phyloP scores from a whole-genome alignment of 1,140 invertebrate species.

The Dendroctonus ponderosae region DNA sequence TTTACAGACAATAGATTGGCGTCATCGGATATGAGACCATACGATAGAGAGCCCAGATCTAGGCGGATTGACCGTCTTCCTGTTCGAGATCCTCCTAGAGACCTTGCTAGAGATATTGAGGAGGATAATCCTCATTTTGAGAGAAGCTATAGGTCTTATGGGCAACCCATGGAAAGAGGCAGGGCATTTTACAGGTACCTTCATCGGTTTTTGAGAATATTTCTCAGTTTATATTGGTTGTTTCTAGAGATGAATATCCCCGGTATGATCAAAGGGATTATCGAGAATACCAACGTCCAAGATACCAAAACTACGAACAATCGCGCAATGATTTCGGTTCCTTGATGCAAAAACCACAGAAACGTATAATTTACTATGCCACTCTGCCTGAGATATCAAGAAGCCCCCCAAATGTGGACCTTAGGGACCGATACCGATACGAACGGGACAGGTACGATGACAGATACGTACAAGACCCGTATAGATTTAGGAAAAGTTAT shows the following conservation, averaged over 20 bases:
- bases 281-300: conserved; percentile 14
- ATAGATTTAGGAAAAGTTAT: conserved; percentile 31
- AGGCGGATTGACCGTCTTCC: conserved; percentile 30
- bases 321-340: conserved; percentile 6
- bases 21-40: conserved; percentile 26
- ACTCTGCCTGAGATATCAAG: conserved; percentile 54
- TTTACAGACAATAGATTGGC: conserved; percentile 31
- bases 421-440: conserved; percentile 37
- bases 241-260: conserved; percentile 25
- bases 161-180: background rate
- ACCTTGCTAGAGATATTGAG: conserved; percentile 2
- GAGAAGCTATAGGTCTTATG: conserved; percentile 12
- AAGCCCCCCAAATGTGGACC: conserved; percentile 45
- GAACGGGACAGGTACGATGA: conserved; percentile 37
- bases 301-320: conserved; percentile 26
- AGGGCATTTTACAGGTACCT: conserved; percentile 16
- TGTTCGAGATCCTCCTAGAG: conserved; percentile 8
- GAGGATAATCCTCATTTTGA: background rate
- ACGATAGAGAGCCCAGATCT: conserved; percentile 33
- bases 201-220: background rate
- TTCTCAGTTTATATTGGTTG: background rate
- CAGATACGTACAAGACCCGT: conserved; percentile 28
- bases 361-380: conserved; percentile 54
- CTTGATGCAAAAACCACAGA: conserved; percentile 37
- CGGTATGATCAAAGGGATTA: conserved; percentile 15